A percentile compares a stretch with the other conserved stretches of the same genome.
Evolutionary conservation across 1,140 invertebrate genomes (phyloP).

Genomic region (Triops cancriformis): DNA sequence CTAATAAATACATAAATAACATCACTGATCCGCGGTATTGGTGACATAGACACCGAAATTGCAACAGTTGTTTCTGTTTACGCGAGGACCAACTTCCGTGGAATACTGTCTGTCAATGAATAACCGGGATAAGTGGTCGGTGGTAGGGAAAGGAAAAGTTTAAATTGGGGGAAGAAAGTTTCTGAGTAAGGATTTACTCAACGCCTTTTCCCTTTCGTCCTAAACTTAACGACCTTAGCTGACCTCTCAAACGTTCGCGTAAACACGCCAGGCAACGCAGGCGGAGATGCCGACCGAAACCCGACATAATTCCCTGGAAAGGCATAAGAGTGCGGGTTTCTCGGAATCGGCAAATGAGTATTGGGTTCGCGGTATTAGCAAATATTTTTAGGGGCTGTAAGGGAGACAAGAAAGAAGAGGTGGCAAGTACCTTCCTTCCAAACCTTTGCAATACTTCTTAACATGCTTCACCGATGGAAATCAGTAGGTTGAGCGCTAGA

Average conservation of each 20-base stretch:
- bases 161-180: neutral
- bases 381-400: constrained; percentile 1
- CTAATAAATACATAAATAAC: no score
- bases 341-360: neutral
- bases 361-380: neutral
- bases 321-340: neutral
- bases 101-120: neutral
- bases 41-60: no score
- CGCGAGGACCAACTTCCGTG: neutral
- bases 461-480: neutral
- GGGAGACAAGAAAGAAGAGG: neutral
- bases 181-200: neutral
- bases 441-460: constrained; percentile 3
- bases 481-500: neutral
- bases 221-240: neutral
- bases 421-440: neutral
- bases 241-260: neutral
- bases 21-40: no score
- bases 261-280: neutral
- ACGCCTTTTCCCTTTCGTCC: neutral
- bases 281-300: neutral
- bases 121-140: neutral
- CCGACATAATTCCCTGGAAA: neutral
- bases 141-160: neutral
- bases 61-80: neutral